phyloP scores from a whole-genome alignment of 2,113 vertebrate species.

The Strigops habroptila region DNA sequence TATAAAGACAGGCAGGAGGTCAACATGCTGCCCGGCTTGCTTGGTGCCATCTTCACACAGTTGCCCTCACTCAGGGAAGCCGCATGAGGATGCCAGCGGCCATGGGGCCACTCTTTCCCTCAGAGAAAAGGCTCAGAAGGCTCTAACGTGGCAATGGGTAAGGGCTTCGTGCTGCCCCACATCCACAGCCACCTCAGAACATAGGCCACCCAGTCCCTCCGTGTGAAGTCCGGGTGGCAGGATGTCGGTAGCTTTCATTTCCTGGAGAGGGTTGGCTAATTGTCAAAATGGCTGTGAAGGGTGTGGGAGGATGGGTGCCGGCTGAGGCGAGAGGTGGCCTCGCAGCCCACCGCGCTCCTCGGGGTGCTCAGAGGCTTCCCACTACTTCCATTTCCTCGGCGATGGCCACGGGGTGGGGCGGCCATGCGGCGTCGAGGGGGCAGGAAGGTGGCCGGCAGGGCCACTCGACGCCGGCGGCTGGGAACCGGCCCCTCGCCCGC shows the following conservation, averaged over 20 bases:
- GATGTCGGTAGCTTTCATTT: not conserved
- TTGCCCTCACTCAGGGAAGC: not conserved
- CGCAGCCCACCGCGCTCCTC: not conserved
- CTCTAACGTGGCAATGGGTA: rapidly evolving
- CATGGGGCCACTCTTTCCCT: not conserved
- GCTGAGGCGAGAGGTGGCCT: not conserved
- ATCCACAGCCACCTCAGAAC: rapidly evolving
- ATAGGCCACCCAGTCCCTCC: not conserved
- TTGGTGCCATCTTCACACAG: not conserved
- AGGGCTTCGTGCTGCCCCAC: rapidly evolving
- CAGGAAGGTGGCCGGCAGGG: not conserved
- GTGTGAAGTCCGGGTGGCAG: not conserved
- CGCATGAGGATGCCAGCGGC: rapidly evolving
- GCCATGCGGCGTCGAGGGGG: not conserved
- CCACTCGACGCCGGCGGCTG: not conserved
- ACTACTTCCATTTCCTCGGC: not conserved
- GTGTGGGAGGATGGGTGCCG: not conserved
- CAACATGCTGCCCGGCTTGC: rapidly evolving
- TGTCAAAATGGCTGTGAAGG: not conserved
- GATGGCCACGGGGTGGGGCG: not conserved
- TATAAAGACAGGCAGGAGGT: rapidly evolving
- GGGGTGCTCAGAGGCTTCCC: not conserved
- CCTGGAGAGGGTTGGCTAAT: not conserved
- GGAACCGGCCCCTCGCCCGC: not conserved
- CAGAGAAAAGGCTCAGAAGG: not conserved